Evolutionary conservation across 2,113 vertebrate species (phyloP).

Genomic region (Tragelaphus imberbis): DNA sequence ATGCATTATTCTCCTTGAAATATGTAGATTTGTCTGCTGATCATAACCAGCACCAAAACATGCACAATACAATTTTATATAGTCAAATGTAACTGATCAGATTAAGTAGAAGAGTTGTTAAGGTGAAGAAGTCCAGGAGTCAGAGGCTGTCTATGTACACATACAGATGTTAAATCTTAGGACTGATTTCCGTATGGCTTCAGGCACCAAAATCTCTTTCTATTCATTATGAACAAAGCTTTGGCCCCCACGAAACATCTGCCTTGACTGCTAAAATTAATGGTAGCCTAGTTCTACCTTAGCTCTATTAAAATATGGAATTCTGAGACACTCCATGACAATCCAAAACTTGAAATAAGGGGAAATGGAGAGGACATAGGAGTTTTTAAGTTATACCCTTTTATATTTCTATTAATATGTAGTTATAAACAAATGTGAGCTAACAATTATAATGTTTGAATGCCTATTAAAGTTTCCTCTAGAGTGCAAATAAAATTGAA

Average conservation of each 20-base stretch:
- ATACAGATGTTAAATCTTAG: neutral
- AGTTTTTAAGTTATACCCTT: neutral
- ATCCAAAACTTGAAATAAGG: neutral
- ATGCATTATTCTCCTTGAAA: neutral
- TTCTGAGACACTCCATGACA: neutral
- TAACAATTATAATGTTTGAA: constrained; percentile 18
- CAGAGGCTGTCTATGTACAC: neutral
- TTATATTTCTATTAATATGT: constrained; percentile 11
- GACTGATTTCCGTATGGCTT: neutral
- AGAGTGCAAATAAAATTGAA: constrained; percentile 32
- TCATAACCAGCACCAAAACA: neutral
- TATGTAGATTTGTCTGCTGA: neutral
- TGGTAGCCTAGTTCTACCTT: neutral
- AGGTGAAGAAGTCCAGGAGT: neutral
- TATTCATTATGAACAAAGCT: neutral
- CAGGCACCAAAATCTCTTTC: neutral
- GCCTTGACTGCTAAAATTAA: neutral
- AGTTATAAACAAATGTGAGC: constrained; percentile 1
- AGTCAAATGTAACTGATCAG: neutral
- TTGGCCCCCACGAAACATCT: neutral
- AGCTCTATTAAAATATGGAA: neutral
- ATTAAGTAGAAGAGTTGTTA: neutral
- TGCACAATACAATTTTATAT: neutral
- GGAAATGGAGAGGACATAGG: neutral
- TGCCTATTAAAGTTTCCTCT: neutral